Conservation (phyloP, 2,888 invertebrate genomes). For the Thymelicus sylvestris region DNA sequence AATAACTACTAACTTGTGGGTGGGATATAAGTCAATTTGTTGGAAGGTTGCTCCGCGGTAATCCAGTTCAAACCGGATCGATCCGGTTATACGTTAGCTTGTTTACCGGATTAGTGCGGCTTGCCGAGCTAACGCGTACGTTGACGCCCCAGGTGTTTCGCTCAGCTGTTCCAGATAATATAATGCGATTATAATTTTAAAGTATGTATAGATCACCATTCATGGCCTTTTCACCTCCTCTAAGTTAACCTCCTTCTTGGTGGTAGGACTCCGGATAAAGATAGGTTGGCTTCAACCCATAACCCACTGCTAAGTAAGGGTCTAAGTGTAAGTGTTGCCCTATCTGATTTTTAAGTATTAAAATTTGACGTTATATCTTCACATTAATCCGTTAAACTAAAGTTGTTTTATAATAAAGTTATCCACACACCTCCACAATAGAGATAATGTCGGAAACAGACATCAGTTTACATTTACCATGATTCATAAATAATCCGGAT, state of each 20-base stretch:
- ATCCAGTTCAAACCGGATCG: conserved; percentile 68
- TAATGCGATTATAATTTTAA: conserved; percentile 5
- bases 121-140: conserved; percentile 43
- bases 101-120: conserved; percentile 59
- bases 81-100: conserved; percentile 63
- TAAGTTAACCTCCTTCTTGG: too few relatives aligned
- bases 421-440: conserved; percentile 10
- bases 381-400: too few relatives aligned
- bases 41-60: conserved; percentile 55
- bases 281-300: too few relatives aligned
- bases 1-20: conserved; percentile 48
- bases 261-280: too few relatives aligned
- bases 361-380: too few relatives aligned
- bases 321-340: too few relatives aligned
- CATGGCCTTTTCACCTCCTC: too few relatives aligned
- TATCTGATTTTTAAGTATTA: too few relatives aligned
- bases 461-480: not conserved
- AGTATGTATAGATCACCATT: too few relatives aligned
- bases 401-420: conserved; percentile 3
- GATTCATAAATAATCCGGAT: not conserved
- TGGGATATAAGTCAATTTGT: conserved; percentile 73
- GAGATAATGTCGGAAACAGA: conserved; percentile 3
- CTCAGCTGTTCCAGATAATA: conserved; percentile 15
- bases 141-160: conserved; percentile 30
- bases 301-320: too few relatives aligned